A percentile compares a stretch with the other conserved stretches of the same genome.
Conservation (phyloP, 2,888 invertebrate genomes). For the Blomia tropicalis region DNA sequence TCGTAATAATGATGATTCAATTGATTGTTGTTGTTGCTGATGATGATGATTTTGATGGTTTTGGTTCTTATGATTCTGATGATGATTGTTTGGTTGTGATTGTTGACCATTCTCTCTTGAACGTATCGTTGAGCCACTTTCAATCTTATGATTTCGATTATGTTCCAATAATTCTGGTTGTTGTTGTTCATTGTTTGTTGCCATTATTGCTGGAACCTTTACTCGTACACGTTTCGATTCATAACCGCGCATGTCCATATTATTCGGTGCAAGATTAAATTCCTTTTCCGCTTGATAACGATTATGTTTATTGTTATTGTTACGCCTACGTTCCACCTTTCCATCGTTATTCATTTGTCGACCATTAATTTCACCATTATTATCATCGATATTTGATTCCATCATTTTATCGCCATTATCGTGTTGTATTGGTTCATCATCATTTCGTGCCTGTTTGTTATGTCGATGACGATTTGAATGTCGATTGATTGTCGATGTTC, state of each 20-base stretch:
- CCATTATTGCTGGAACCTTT: neutral
- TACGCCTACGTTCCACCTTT: too few relatives aligned
- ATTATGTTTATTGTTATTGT: neutral
- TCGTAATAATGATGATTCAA: neutral
- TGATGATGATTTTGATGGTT: neutral
- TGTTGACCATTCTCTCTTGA: neutral
- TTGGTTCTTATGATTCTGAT: neutral
- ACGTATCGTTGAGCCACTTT: neutral
- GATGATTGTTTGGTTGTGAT: neutral
- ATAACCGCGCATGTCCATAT: slow-evolving; percentile 1
- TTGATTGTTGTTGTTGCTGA: neutral
- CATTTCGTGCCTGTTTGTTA: too few relatives aligned
- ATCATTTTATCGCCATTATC: too few relatives aligned
- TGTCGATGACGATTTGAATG: too few relatives aligned
- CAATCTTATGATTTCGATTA: neutral
- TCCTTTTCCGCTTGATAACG: slow-evolving; percentile 2
- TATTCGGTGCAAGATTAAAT: too few relatives aligned
- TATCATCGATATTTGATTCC: too few relatives aligned
- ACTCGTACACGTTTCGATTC: neutral
- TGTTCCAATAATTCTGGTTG: too few relatives aligned
- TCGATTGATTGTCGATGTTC: too few relatives aligned
- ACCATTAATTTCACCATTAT: too few relatives aligned
- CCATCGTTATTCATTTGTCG: too few relatives aligned
- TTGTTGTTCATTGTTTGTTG: neutral
- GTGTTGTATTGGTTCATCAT: too few relatives aligned